phyloP scores from a whole-genome alignment of 30 jellyfish, hydroid and myxozoan species.

The Pelagia noctiluca region DNA sequence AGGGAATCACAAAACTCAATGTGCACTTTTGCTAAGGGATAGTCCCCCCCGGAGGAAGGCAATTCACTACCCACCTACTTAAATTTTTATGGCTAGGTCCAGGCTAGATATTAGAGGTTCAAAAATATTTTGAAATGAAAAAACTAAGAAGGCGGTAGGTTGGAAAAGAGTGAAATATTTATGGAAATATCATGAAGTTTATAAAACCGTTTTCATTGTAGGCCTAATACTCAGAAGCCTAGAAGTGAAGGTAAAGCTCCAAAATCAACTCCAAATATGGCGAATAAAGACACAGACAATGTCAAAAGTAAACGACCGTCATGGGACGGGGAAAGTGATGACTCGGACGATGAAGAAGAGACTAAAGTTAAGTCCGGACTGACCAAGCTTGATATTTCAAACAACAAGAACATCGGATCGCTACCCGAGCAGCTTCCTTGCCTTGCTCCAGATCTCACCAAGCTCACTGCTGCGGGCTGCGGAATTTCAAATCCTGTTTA shows the following conservation, averaged over 20 bases:
- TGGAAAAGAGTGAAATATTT: no score
- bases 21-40: no score
- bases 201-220: not conserved
- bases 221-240: conserved; percentile 5
- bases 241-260: conserved; percentile 10
- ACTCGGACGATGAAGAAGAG: conserved; percentile 82
- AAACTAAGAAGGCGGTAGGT: no score
- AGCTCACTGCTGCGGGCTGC: conserved; percentile 57
- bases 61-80: no score
- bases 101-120: no score
- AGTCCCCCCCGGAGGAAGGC: no score
- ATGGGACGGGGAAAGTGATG: conserved; percentile 93
- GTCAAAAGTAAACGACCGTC: conserved; percentile 87
- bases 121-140: no score
- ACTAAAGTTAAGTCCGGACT: conserved; percentile 59
- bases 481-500: conserved; percentile 18
- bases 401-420: conserved; percentile 43
- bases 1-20: no score
- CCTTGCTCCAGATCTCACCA: conserved; percentile 86
- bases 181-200: no score
- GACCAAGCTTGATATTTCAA: conserved; percentile 66
- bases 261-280: not conserved
- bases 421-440: conserved; percentile 84
- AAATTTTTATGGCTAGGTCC: no score
- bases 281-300: not conserved